phyloP scores from a whole-genome alignment of 2,888 invertebrate genomes.

The Drosophila conformis region DNA sequence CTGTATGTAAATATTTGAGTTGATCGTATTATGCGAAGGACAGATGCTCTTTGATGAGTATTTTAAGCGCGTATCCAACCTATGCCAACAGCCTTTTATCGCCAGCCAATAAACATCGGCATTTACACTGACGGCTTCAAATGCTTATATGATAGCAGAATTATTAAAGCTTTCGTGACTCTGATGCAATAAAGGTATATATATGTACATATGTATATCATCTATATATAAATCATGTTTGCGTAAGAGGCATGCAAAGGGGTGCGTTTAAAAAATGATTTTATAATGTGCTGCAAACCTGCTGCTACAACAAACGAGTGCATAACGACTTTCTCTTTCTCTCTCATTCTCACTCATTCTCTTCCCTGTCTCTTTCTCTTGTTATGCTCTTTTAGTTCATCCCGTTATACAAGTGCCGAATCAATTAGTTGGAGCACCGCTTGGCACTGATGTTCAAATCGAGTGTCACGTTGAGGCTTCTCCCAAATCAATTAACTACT shows the following conservation, averaged over 20 bases:
- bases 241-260: neutral
- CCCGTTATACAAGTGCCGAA: slow-evolving; percentile 96
- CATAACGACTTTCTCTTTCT: slow-evolving; percentile 22
- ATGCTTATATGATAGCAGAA: neutral
- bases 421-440: slow-evolving; percentile 95
- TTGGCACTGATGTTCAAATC: slow-evolving; percentile 93
- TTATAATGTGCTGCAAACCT: slow-evolving; percentile 50
- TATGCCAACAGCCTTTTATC: neutral
- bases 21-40: neutral
- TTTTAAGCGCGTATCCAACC: too few relatives aligned
- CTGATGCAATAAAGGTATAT: neutral
- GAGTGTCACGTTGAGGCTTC: slow-evolving; percentile 96
- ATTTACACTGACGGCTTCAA: neutral
- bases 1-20: neutral
- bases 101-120: too few relatives aligned
- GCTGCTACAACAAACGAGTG: slow-evolving; percentile 37
- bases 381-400: slow-evolving; percentile 88
- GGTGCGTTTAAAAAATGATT: slow-evolving; percentile 47
- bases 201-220: neutral
- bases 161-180: neutral
- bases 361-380: slow-evolving; percentile 40
- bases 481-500: slow-evolving; percentile 95
- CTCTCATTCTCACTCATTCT: neutral
- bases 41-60: neutral
- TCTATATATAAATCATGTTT: neutral